Evolutionary conservation across 2,113 vertebrate species (phyloP), one percentile per base, ranked within the genome.

Genomic region (Cisticola juncidis): DNA sequence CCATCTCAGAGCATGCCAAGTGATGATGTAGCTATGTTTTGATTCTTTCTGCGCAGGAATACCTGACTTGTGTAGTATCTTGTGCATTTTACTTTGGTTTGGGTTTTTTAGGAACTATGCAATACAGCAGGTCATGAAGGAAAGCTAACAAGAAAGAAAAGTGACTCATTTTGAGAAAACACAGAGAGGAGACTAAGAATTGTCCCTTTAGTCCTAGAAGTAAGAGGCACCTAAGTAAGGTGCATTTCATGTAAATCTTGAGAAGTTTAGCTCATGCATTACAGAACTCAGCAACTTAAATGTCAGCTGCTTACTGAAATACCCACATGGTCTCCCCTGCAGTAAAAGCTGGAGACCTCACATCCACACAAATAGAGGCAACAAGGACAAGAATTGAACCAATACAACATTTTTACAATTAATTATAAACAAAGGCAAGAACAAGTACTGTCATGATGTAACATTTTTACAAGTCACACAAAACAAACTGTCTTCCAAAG

Each of bases 281-380:
- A 57, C 17, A 61, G 35, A 88, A 47, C 2, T 33, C 33, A n/a
- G 14, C 6, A 66, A 57, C 9, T n/a, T 47, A 45, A 83, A 61
- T 21, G 3, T 21, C 20, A 25, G 24, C 14, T 50, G 16, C 14
- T 92, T 48, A 19, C 8, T 69, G 50, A 69, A 74, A 70, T 18
- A 64, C 4, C n/a, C 11, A 24, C 0, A 0, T 9, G 5, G 22
- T 38, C 61, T 35, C 12, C 38, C 9, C 57, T 40, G 13, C 35
- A 40, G 28, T 14, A 81, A 79, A 56, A 94, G 29, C n/a, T 56
- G 25, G 7, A 77, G 29, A 62, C 17, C 7, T 57, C 23, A 44
- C 42, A 80, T 21, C 38, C 62, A 58, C 47, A 23, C 12, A 62
- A 58, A 40, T 16, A 82, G 58, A 77, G 16, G 16, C 45, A 90